Evolutionary conservation across 2,113 vertebrate genomes (phyloP), one percentile per base, ranked within the genome.

Genomic region (Ascaphus truei): DNA sequence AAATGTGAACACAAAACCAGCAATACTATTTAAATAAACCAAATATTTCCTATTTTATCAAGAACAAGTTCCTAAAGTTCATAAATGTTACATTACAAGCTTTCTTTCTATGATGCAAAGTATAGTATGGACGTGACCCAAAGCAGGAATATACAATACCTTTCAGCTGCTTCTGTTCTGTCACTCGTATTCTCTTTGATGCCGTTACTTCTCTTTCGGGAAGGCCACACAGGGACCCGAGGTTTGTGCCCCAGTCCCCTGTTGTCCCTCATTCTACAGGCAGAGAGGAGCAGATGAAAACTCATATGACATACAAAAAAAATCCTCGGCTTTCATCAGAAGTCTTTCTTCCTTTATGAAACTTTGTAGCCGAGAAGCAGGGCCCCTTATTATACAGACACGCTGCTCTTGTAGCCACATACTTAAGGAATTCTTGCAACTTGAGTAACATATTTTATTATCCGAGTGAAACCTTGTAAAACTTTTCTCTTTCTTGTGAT

Each of bases 111-210:
- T 62, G 74, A 79, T 84, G 79, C 76, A 84, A 87, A 82, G 77
- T 73, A 5, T 6, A 10, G 43, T 47, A 76, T 74, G 74, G 20
- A 76, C 83, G 80, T 80, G 83, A 88, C 84, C 86, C 80, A 77
- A 72, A 87, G 83, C 74, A 77, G 80, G 77, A 80, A 80, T 73
- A 76, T 13, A 76, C 58, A 81, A 61, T 80, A 84, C 87, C 86
- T 90, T 79, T 84, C 80, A 66, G 72, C 72, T 29, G 83, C 73
- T 79, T 71, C 76, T 5, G 3, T 18, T 79, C 82, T 47, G 76
- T 79, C 60, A 73, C 81, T 83, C 86, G 92, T 73, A 83, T 82
- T 91, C 84, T 76, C 81, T 97, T 95, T 89, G 88, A 87, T 83
- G 87, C 30, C 74, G 76, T 84, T 76, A 80, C 76, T 76, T 83